phyloP scores from a whole-genome alignment of 2,888 invertebrate genomes.

The Sacculina carcini region DNA sequence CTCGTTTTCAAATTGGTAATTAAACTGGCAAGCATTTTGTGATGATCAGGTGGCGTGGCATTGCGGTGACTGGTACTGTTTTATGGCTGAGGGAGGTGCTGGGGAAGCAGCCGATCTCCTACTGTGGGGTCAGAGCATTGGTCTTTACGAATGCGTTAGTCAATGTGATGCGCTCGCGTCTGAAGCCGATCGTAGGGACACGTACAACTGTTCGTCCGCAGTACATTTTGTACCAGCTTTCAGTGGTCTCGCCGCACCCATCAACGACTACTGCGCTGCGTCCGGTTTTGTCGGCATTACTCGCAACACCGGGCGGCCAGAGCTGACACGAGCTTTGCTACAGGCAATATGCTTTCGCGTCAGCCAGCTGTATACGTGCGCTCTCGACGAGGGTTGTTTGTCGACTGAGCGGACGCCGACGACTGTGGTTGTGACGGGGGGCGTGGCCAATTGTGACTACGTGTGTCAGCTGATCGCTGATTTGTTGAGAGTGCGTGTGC shows the following conservation, averaged over 20 bases:
- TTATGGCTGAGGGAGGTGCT: constrained; percentile 57
- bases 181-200: constrained; percentile 35
- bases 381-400: constrained; percentile 39
- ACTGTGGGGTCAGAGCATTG: constrained; percentile 41
- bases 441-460: constrained; percentile 78
- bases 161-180: constrained; percentile 36
- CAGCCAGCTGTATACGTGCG: constrained; percentile 42
- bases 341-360: constrained; percentile 64
- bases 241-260: constrained; percentile 65
- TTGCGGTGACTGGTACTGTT: constrained; percentile 31
- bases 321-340: constrained; percentile 51
- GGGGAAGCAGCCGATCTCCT: constrained; percentile 69
- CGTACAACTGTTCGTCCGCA: too few relatives aligned
- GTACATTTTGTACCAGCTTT: constrained; percentile 72
- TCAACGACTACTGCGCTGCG: constrained; percentile 58
- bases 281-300: constrained; percentile 50
- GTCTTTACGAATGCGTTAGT: constrained; percentile 32
- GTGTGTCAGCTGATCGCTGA: constrained; percentile 64
- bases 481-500: constrained; percentile 42
- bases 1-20: too few relatives aligned
- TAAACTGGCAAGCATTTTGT: too few relatives aligned
- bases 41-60: constrained; percentile 82
- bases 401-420: constrained; percentile 13
- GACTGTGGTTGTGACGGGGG: constrained; percentile 51
- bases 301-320: constrained; percentile 44